Evolutionary conservation across 2,797 vertebrate genomes (phyloP).

Genomic region (Scyliorhinus canicula): DNA sequence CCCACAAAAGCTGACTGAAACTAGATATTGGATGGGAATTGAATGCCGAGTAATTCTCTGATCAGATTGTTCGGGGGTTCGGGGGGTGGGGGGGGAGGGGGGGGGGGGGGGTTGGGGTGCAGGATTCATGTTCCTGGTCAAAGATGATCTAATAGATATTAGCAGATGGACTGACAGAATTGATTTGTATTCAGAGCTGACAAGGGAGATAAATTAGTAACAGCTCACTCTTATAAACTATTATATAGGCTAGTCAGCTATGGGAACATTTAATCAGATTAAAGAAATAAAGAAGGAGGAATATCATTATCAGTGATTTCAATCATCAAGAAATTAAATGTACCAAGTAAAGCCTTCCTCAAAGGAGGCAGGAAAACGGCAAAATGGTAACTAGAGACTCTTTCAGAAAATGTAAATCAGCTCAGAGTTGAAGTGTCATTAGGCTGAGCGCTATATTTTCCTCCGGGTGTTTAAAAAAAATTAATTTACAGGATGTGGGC

Average conservation of each 20-base stretch:
- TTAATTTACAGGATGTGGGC: too few species aligned
- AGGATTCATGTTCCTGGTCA: neutral
- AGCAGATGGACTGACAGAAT: neutral
- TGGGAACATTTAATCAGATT: neutral
- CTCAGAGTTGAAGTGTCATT: neutral
- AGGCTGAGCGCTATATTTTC: neutral
- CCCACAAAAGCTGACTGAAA: too few species aligned
- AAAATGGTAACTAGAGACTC: neutral
- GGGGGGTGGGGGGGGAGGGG: neutral
- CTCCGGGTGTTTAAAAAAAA: too few species aligned
- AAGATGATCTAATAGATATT: neutral
- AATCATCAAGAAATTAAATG: neutral
- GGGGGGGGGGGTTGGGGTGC: neutral
- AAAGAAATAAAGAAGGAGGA: neutral
- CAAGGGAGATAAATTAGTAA: constrained; percentile 16
- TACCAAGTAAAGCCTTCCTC: neutral
- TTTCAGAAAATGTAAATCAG: neutral
- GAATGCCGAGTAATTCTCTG: neutral
- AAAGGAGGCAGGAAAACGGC: neutral
- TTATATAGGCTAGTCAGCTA: neutral
- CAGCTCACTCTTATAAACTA: neutral
- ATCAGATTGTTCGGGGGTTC: too few species aligned
- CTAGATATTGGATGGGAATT: neutral
- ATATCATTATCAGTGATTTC: neutral
- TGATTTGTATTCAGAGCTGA: neutral